phyloP scores from a whole-genome alignment of 2,888 invertebrate genomes.

The Bhutanitis thaidina region DNA sequence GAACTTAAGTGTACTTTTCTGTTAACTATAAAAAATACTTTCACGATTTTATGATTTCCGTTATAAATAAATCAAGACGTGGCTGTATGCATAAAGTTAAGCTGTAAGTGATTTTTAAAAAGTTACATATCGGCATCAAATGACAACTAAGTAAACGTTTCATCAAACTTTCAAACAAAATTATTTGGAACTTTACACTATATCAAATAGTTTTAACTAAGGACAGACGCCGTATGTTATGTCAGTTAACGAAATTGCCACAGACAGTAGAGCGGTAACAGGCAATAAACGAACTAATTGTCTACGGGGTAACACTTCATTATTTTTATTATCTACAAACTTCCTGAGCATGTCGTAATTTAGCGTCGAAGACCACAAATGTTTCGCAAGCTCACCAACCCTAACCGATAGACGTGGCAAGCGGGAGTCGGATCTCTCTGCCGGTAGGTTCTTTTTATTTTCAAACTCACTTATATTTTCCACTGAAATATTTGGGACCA shows the following conservation, averaged over 20 bases:
- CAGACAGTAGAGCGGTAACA: conserved; percentile 1
- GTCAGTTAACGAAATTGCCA: conserved; percentile 12
- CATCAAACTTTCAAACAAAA: conserved; percentile 5
- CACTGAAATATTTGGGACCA: background rate
- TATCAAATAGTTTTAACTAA: conserved; percentile 8
- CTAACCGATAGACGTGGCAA: too few species aligned
- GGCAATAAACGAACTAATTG: background rate
- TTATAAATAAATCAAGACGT: too few species aligned
- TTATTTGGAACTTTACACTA: conserved; percentile 1
- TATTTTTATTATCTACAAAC: conserved; percentile 49
- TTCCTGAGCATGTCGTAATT: conserved; percentile 44
- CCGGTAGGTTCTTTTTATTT: too few species aligned
- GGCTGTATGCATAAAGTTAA: too few species aligned
- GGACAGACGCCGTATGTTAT: conserved; percentile 4
- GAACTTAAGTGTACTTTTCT: too few species aligned
- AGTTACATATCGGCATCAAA: background rate
- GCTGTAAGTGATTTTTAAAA: background rate
- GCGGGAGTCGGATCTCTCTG: too few species aligned
- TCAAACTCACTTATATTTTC: too few species aligned
- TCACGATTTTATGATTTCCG: too few species aligned
- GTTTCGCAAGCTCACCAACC: conserved; percentile 31
- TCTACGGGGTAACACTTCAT: conserved; percentile 23
- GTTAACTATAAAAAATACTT: too few species aligned
- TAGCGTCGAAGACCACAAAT: conserved; percentile 34
- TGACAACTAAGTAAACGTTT: background rate